These are phyloP conservation scores for Odontophorus gujanensis DNA, from an alignment of 2,113 vertebrate species.

Conservation along the genomic window DNA sequence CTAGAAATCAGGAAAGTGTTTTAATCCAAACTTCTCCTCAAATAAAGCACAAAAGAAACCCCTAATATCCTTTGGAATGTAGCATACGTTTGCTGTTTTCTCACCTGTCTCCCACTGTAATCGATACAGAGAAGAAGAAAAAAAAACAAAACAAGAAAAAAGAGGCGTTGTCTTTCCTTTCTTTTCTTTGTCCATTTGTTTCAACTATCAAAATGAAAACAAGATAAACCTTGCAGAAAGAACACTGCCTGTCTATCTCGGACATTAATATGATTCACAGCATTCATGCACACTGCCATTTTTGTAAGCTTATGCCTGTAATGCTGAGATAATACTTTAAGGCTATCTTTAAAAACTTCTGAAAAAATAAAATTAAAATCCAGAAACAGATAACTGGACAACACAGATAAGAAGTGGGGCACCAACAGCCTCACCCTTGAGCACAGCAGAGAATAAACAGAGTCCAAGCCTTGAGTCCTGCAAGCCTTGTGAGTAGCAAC, in stretches of 20 bases:
- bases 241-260: neutral
- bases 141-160: neutral
- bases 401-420: neutral
- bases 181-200: neutral
- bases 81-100: neutral
- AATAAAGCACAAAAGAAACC: neutral
- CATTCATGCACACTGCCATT: neutral
- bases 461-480: neutral
- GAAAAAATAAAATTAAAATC: neutral
- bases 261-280: neutral
- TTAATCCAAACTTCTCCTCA: neutral
- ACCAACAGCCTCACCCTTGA: neutral
- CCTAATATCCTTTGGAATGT: neutral
- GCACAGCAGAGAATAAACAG: neutral
- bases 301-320: neutral
- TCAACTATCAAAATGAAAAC: conserved; percentile 38
- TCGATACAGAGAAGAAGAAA: neutral
- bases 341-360: neutral
- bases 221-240: conserved; percentile 47
- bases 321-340: neutral
- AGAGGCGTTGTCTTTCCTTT: neutral
- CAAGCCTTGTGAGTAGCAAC: neutral
- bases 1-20: neutral
- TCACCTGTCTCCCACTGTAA: neutral
- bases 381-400: neutral